phyloP scores from a whole-genome alignment of 2,113 vertebrate species.

The Dromas ardeola region DNA sequence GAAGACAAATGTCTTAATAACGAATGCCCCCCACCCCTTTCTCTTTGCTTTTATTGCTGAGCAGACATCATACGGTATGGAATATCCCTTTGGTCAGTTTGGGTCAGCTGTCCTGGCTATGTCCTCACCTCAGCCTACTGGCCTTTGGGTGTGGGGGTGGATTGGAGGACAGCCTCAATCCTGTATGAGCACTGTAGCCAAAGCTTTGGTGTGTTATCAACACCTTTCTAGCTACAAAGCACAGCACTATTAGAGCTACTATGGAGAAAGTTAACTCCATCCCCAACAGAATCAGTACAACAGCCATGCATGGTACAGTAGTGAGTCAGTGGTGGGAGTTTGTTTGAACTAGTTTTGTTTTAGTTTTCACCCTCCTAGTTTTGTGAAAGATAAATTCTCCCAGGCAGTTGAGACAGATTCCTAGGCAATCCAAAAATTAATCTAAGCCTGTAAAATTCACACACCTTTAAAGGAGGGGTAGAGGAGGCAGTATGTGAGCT shows the following conservation, averaged over 20 bases:
- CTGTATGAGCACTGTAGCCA: background rate
- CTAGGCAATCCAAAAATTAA: background rate
- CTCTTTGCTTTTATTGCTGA: background rate
- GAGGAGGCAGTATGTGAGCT: background rate
- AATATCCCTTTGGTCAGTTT: background rate
- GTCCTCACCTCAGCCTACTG: background rate
- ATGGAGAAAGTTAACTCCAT: background rate
- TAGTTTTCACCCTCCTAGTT: background rate
- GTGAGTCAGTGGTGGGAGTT: background rate
- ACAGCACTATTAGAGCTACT: background rate
- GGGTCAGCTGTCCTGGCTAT: background rate
- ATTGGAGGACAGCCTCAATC: background rate
- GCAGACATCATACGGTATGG: background rate
- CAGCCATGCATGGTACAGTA: background rate
- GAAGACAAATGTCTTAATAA: background rate
- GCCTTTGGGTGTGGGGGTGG: background rate
- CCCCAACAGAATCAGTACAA: background rate
- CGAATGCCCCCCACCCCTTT: fast-evolving
- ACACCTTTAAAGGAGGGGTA: background rate
- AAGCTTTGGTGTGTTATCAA: background rate
- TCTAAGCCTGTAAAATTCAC: background rate
- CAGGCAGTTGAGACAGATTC: background rate
- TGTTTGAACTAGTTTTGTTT: background rate
- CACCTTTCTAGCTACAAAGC: background rate
- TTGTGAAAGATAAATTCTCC: background rate